Percentiles rank a stretch among this genome's conserved stretches.
Conservation (phyloP, 30 jellyfish, hydroid and myxozoan genomes). For the Nemopilema nomurai region DNA sequence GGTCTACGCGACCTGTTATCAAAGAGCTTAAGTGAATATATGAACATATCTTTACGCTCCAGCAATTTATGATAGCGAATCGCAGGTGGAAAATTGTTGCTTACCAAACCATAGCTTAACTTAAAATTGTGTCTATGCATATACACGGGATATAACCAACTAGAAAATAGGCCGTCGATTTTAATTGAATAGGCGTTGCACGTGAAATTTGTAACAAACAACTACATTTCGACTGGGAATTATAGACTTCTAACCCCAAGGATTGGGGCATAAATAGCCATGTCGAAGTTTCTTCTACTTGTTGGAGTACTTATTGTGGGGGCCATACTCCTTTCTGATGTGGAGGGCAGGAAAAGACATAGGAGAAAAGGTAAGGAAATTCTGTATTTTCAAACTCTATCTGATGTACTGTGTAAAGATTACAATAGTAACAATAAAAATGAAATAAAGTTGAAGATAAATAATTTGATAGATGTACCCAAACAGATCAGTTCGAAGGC, state of each 20-base stretch:
- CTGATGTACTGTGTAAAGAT: no score
- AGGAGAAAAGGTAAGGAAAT: constrained; percentile 27
- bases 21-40: not conserved
- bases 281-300: constrained; percentile 1
- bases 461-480: no score
- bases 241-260: constrained; percentile 9
- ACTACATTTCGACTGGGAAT: not conserved
- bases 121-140: not conserved
- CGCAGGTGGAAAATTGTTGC: constrained; percentile 53
- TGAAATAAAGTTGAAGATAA: no score
- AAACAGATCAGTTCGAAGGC: no score
- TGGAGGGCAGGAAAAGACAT: constrained; percentile 28
- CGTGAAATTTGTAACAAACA: constrained; percentile 4
- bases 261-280: constrained; percentile 6
- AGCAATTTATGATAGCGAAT: constrained; percentile 14
- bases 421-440: no score
- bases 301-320: not conserved
- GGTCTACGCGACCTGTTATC: not conserved
- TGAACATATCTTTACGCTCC: constrained; percentile 52
- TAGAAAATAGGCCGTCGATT: constrained; percentile 3
- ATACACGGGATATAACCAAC: not conserved
- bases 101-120: constrained; percentile 41
- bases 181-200: not conserved
- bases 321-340: not conserved
- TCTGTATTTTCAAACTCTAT: no score